Evolutionary conservation across 1,140 invertebrate genomes (phyloP).

Genomic region (Coelopa frigida): DNA sequence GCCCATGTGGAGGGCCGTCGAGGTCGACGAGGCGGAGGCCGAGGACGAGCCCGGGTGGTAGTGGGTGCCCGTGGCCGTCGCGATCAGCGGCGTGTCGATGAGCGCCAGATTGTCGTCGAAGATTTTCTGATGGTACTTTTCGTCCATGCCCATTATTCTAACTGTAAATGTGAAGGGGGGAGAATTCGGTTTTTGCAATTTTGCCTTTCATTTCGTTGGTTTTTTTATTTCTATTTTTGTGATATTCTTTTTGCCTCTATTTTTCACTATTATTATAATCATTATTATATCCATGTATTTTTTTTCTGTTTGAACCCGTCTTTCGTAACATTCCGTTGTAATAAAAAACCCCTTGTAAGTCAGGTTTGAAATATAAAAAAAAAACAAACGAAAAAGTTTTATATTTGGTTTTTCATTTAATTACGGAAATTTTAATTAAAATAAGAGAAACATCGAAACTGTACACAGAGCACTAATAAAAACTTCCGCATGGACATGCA

Average conservation of each 20-base stretch:
- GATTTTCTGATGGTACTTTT: constrained; percentile 44
- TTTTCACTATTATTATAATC: not conserved
- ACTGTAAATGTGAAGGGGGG: constrained; percentile 39
- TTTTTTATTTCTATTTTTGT: constrained; percentile 4
- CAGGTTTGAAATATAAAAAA: no score
- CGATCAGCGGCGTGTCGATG: constrained; percentile 44
- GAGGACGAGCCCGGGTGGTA: constrained; percentile 22
- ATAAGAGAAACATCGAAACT: no score
- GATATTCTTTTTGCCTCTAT: constrained; percentile 7
- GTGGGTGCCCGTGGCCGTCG: constrained; percentile 30
- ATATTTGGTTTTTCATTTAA: no score
- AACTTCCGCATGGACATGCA: no score
- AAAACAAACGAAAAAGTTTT: no score
- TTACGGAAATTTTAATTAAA: no score
- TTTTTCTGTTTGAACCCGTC: no score
- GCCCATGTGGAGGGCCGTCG: constrained; percentile 29
- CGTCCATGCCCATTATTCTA: constrained; percentile 46
- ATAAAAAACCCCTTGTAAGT: no score
- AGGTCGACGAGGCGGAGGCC: no score
- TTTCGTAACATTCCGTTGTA: no score
- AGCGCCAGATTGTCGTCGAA: constrained; percentile 44
- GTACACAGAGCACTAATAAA: no score
- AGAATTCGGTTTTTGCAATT: constrained; percentile 7
- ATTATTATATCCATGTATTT: no score
- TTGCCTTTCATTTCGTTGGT: not conserved